These are phyloP conservation scores for Anthophora plumipes DNA, from an alignment of 2,888 invertebrate species.

Conservation along the genomic window DNA sequence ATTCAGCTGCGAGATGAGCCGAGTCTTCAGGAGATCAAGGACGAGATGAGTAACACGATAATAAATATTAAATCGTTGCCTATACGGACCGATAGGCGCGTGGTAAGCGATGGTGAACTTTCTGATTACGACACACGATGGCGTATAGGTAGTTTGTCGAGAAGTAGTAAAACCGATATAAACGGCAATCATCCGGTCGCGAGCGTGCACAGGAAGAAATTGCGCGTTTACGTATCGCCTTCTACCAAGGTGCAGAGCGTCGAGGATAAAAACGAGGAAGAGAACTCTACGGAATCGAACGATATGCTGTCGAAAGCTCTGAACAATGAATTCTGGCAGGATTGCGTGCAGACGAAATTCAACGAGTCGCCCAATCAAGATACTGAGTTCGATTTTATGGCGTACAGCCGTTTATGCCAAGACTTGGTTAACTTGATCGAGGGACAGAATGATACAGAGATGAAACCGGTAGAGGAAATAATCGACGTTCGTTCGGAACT, in stretches of 20 bases:
- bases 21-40: constrained; percentile 46
- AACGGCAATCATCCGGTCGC: constrained; percentile 74
- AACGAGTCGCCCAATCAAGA: constrained; percentile 45
- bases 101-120: constrained; percentile 63
- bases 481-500: constrained; percentile 49
- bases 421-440: constrained; percentile 79
- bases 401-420: constrained; percentile 79
- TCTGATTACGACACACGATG: constrained; percentile 60
- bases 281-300: constrained; percentile 37
- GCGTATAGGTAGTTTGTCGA: constrained; percentile 28
- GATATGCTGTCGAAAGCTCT: constrained; percentile 39
- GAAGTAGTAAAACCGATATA: constrained; percentile 67
- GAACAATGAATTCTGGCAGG: constrained; percentile 54
- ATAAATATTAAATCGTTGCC: constrained; percentile 28
- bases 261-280: constrained; percentile 30
- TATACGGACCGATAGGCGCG: constrained; percentile 45
- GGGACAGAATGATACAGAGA: constrained; percentile 64
- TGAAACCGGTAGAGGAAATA: constrained; percentile 24
- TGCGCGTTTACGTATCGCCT: constrained; percentile 71
- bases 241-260: constrained; percentile 34
- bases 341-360: constrained; percentile 51
- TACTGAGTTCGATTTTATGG: constrained; percentile 76
- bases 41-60: constrained; percentile 36
- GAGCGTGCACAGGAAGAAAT: constrained; percentile 60
- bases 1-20: constrained; percentile 57